Evolutionary conservation across 2,888 invertebrate species (phyloP), one percentile per base, ranked within the genome.

Genomic region (Drosophila macrospina): DNA sequence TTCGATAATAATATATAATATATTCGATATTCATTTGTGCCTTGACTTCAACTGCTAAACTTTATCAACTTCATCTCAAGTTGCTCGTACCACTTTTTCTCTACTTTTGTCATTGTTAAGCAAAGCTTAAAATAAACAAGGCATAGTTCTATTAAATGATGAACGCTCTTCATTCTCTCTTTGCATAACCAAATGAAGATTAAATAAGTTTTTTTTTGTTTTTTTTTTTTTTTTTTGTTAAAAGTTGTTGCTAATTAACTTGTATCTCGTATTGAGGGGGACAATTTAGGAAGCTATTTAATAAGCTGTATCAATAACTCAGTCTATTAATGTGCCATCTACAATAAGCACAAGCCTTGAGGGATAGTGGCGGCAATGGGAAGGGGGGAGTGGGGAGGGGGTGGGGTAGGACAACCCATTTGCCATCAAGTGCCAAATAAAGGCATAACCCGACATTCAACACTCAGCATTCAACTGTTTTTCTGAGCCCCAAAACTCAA

Each of bases 351-450:
- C n/a, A n/a, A 57, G 51, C 45, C 45, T 32, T 16, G n/a, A 28
- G 45, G 15, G 3, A 28, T 20, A 20, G 20, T 20, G 20, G 20
- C 3, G 20, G 20, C 20, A 28, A n/a, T n/a, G 45, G 11, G 2
- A 10, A 10, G n/a, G n/a, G 5, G 8, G 13, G 15, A 8, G 48
- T n/a, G n/a, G n/a, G 4, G n/a, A 34, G n/a, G 11, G 37, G 7
- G n/a, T n/a, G 26, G 16, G 36, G 4, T 20, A 20, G 16, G 65
- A n/a, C n/a, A 69, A 55, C 45, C 65, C 68, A 72, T 80, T 80
- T 57, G 68, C 52, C 62, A 55, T 65, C 75, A 64, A 86, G 73
- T 83, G 84, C 80, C 86, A 86, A 83, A 88, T 83, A 86, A 86
- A 86, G 82, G 88, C 88, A 83, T 83, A 85, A 87, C 75, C 69